Conservation (phyloP, 2,113 vertebrate species). For the Thalassarche chlororhynchos region DNA sequence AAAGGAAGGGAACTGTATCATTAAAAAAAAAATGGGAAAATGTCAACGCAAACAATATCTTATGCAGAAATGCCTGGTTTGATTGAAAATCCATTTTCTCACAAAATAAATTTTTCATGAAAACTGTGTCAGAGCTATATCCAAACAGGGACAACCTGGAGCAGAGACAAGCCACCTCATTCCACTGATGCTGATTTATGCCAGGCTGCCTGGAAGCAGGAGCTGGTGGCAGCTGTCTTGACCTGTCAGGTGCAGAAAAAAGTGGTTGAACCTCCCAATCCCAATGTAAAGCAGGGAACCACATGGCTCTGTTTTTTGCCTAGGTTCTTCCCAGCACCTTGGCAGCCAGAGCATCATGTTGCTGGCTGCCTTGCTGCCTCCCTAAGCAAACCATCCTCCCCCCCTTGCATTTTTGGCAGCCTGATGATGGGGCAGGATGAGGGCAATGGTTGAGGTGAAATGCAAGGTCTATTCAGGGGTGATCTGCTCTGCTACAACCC, state of each 20-base stretch:
- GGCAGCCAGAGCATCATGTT: neutral
- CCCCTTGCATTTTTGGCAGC: neutral
- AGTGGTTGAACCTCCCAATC: neutral
- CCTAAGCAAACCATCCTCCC: neutral
- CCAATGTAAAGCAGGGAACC: neutral
- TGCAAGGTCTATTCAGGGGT: neutral
- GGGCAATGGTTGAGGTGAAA: neutral
- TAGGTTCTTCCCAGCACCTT: neutral
- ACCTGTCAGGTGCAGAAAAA: neutral
- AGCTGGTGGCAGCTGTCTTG: constrained; percentile 8
- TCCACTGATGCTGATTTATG: neutral
- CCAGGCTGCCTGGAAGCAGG: neutral
- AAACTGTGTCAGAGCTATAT: constrained; percentile 32
- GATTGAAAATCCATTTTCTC: constrained; percentile 53
- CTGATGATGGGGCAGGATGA: neutral
- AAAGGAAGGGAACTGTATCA: neutral
- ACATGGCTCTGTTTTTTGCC: neutral
- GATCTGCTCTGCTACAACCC: neutral
- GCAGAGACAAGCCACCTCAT: neutral
- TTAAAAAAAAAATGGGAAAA: neutral
- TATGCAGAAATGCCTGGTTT: constrained; percentile 26
- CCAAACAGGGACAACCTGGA: constrained; percentile 17
- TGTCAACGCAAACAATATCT: constrained; percentile 41
- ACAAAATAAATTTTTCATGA: constrained; percentile 48
- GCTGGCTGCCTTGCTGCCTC: neutral